A percentile compares a stretch with the other conserved stretches of the same genome.
phyloP scores from a whole-genome alignment of 1,140 invertebrate species.

The Papilio glaucus region DNA sequence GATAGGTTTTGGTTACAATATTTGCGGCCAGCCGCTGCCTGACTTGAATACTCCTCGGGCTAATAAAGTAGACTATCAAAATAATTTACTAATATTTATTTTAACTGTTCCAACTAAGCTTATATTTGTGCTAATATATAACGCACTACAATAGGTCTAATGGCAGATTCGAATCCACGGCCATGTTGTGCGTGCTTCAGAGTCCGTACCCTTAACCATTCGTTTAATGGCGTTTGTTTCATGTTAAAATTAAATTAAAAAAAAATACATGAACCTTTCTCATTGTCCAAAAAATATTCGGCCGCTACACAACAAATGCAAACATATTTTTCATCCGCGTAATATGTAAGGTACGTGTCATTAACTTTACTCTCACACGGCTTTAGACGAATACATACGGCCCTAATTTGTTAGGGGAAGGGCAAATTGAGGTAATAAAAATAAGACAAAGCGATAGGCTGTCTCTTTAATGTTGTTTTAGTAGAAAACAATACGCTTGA shows the following conservation, averaged over 20 bases:
- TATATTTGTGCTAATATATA: no score
- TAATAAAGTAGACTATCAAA: no score
- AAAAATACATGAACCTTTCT: not conserved
- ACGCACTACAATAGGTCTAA: no score
- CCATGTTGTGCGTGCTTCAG: no score
- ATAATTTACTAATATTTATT: no score
- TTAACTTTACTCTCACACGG: constrained; percentile 17
- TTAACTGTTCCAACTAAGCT: no score
- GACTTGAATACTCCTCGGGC: no score
- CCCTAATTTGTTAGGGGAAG: constrained; percentile 16
- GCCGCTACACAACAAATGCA: not conserved
- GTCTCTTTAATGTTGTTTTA: not conserved
- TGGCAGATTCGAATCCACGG: no score
- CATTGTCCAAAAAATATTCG: constrained; percentile 1
- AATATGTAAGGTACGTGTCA: constrained; percentile 8
- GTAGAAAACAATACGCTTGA: constrained; percentile 7
- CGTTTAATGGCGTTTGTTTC: no score
- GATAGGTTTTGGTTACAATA: no score
- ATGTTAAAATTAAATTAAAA: not conserved
- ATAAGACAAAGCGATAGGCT: not conserved
- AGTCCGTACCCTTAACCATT: no score
- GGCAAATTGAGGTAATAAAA: constrained; percentile 13
- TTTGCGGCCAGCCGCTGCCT: no score
- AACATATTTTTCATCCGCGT: constrained; percentile 7
- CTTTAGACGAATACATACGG: constrained; percentile 19